Percentiles rank a stretch among this genome's conserved stretches.
These are phyloP conservation scores for Phasia obesa DNA, from an alignment of 2,888 invertebrate genomes.

Conservation along the genomic window DNA sequence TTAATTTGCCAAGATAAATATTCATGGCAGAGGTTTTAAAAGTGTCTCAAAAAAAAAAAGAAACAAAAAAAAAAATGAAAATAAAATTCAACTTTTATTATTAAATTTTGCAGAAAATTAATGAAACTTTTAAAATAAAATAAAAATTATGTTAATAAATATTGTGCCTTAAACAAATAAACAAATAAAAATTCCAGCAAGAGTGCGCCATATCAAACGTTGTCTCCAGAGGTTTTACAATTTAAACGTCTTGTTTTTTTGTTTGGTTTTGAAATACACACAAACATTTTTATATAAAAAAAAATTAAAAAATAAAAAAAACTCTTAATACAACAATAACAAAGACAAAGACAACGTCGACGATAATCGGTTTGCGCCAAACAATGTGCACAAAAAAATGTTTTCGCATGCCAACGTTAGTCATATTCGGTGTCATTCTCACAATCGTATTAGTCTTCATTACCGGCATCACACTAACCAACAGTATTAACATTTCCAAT, in stretches of 20 bases:
- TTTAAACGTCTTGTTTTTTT: not conserved
- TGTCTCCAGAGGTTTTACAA: conserved; percentile 13
- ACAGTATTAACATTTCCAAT: conserved; percentile 81
- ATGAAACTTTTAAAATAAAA: conserved; percentile 26
- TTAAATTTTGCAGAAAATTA: conserved; percentile 26
- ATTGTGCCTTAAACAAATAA: conserved; percentile 61
- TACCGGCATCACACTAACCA: conserved; percentile 83
- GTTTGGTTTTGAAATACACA: not conserved
- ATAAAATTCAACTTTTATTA: conserved; percentile 24
- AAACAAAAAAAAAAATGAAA: no score
- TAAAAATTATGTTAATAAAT: conserved; percentile 42
- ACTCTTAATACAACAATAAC: not conserved
- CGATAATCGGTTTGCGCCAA: conserved; percentile 59
- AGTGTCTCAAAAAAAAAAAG: conserved; percentile 9
- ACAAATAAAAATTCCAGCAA: conserved; percentile 39
- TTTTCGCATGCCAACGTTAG: conserved; percentile 81
- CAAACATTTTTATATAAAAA: not conserved
- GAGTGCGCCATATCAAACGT: conserved; percentile 1
- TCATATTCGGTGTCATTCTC: conserved; percentile 82
- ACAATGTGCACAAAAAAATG: conserved; percentile 82
- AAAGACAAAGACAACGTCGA: conserved; percentile 2
- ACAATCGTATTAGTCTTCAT: conserved; percentile 84
- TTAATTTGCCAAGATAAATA: not conserved
- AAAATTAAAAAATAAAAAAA: not conserved
- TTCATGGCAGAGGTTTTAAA: conserved; percentile 29